Evolutionary conservation across 1,140 invertebrate genomes (phyloP).

Genomic region (Lutraria rhynchaena): DNA sequence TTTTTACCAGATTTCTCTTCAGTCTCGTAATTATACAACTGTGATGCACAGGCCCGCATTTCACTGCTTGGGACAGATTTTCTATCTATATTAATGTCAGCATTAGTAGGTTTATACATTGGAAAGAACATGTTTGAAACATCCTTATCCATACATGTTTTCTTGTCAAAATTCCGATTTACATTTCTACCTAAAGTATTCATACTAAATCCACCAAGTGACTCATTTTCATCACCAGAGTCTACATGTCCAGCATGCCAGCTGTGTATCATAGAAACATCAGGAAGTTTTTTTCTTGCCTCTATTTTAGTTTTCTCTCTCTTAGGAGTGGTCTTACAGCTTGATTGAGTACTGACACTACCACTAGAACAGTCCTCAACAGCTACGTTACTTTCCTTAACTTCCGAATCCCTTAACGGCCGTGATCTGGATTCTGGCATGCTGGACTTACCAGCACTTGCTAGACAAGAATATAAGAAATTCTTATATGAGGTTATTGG

Average conservation of each 20-base stretch:
- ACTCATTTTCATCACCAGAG: conserved; percentile 51
- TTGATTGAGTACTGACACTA: background rate
- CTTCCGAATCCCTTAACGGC: background rate
- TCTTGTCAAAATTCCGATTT: conserved; percentile 50
- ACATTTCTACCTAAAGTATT: conserved; percentile 47
- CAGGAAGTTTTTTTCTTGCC: background rate
- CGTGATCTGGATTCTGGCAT: no score
- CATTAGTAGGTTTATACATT: conserved; percentile 27
- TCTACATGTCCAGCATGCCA: conserved; percentile 42
- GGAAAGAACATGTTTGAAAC: conserved; percentile 51
- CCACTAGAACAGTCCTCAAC: background rate
- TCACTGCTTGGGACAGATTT: conserved; percentile 50
- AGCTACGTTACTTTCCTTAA: background rate
- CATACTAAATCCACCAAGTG: conserved; percentile 19
- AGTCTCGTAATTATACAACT: conserved; percentile 47
- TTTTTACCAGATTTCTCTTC: conserved; percentile 33
- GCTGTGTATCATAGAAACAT: conserved; percentile 46
- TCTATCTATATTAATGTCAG: conserved; percentile 3
- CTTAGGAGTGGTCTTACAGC: conserved; percentile 17
- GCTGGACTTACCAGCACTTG: background rate
- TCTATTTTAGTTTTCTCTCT: conserved; percentile 8
- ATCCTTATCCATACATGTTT: conserved; percentile 44
- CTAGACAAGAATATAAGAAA: conserved; percentile 19
- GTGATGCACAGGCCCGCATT: conserved; percentile 51
- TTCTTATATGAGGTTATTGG: conserved; percentile 46